Conservation (phyloP, 2,888 invertebrate genomes). For the Branchinecta sandiegonensis region DNA sequence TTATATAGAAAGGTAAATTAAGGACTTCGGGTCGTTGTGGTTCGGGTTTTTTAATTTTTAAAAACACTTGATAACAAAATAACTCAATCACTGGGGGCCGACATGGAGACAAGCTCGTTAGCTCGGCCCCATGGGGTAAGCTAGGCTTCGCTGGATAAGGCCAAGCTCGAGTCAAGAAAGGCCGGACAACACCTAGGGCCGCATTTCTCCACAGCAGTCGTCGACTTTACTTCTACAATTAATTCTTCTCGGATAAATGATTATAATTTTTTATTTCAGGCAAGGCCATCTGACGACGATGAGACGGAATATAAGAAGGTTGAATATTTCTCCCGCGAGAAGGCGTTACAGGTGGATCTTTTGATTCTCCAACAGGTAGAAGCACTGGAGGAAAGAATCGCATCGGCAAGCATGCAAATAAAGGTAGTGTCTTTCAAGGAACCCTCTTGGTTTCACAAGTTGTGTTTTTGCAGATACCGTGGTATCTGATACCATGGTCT, state of each 20-base stretch:
- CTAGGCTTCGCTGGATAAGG: too few species aligned
- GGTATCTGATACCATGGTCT: too few species aligned
- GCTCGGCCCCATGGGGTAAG: too few species aligned
- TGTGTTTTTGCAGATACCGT: too few species aligned
- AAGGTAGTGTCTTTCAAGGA: constrained; percentile 38
- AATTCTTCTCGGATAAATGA: not conserved
- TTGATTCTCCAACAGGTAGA: constrained; percentile 66
- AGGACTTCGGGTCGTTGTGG: too few species aligned
- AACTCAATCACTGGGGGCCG: too few species aligned
- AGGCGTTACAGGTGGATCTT: constrained; percentile 66
- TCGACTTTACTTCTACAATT: not conserved
- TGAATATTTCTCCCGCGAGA: constrained; percentile 44
- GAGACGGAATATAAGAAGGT: constrained; percentile 30
- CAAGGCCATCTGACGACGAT: not conserved
- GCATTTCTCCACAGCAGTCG: not conserved
- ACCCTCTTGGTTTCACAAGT: too few species aligned
- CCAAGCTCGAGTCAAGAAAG: not conserved
- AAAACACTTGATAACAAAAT: too few species aligned
- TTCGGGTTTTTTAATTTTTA: too few species aligned
- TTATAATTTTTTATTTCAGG: not conserved
- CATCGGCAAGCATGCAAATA: constrained; percentile 73
- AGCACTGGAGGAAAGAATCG: constrained; percentile 71
- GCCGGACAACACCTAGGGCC: not conserved
- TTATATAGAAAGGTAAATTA: too few species aligned
- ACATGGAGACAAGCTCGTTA: too few species aligned